phyloP scores from a whole-genome alignment of 1,140 invertebrate species.

The Copidosoma floridanum region DNA sequence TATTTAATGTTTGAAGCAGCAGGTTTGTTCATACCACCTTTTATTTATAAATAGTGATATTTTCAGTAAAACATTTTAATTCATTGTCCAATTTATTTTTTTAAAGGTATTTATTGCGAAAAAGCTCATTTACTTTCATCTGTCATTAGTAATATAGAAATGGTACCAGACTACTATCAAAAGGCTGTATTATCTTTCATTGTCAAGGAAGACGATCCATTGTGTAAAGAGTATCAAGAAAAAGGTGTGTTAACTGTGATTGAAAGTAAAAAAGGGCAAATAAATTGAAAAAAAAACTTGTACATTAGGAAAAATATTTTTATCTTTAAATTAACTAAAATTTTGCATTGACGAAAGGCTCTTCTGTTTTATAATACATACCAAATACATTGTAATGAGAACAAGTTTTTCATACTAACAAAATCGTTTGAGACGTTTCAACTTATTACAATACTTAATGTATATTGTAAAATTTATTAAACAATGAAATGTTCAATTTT shows the following conservation, averaged over 20 bases:
- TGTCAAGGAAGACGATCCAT: constrained; percentile 62
- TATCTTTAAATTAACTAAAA: constrained; percentile 24
- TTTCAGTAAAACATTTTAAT: constrained; percentile 3
- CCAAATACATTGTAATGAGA: constrained; percentile 29
- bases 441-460: constrained; percentile 23
- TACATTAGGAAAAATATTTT: constrained; percentile 22
- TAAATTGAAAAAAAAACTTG: constrained; percentile 21
- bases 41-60: constrained; percentile 4
- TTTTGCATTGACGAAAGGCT: constrained; percentile 25
- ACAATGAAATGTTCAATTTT: no score
- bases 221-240: constrained; percentile 42
- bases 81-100: constrained; percentile 16
- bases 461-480: constrained; percentile 18
- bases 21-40: constrained; percentile 56
- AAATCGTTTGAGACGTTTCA: constrained; percentile 12
- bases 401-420: constrained; percentile 11
- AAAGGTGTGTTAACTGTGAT: constrained; percentile 35
- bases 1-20: constrained; percentile 78
- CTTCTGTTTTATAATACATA: constrained; percentile 26
- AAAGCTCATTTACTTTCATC: constrained; percentile 82
- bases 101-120: constrained; percentile 69
- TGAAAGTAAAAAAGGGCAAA: constrained; percentile 18
- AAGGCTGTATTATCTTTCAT: constrained; percentile 74
- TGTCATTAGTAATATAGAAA: constrained; percentile 89
- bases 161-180: constrained; percentile 80